Evolutionary conservation across 2,797 vertebrate genomes (phyloP).

Genomic region (Lacerta agilis): DNA sequence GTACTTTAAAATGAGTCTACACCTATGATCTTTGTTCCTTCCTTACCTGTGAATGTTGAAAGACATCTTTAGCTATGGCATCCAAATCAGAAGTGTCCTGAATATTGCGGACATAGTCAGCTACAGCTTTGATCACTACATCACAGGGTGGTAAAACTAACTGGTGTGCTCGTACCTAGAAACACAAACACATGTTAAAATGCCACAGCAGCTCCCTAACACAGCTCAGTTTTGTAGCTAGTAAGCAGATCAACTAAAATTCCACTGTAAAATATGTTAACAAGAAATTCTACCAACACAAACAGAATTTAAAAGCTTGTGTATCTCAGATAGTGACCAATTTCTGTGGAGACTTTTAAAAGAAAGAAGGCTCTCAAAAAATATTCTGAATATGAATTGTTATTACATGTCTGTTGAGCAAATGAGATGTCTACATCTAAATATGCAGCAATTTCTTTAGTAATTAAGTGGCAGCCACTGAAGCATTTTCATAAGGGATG

Average conservation of each 20-base stretch:
- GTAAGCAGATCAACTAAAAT: neutral
- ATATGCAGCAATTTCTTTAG: neutral
- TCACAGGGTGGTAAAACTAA: conserved; percentile 95
- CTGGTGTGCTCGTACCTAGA: conserved; percentile 94
- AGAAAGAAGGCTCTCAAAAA: neutral
- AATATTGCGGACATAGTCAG: conserved; percentile 92
- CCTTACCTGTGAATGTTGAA: conserved; percentile 92
- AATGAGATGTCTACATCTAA: neutral
- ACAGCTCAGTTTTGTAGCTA: neutral
- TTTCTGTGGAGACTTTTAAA: neutral
- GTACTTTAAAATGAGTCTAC: neutral
- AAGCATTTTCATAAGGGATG: conserved; percentile 15
- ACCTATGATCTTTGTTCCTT: neutral
- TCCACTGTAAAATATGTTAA: accelerated
- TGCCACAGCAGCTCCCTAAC: neutral
- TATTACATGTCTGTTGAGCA: neutral
- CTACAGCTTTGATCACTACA: conserved; percentile 94
- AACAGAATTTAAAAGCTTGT: neutral
- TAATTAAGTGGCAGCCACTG: conserved; percentile 13
- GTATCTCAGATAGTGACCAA: neutral
- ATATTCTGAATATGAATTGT: neutral
- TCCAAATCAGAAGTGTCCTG: conserved; percentile 90
- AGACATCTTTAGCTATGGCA: conserved; percentile 92
- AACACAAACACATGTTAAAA: conserved; percentile 46
- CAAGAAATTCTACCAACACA: neutral